Conservation (phyloP, 2,888 invertebrate genomes). For the Melieria picta region DNA sequence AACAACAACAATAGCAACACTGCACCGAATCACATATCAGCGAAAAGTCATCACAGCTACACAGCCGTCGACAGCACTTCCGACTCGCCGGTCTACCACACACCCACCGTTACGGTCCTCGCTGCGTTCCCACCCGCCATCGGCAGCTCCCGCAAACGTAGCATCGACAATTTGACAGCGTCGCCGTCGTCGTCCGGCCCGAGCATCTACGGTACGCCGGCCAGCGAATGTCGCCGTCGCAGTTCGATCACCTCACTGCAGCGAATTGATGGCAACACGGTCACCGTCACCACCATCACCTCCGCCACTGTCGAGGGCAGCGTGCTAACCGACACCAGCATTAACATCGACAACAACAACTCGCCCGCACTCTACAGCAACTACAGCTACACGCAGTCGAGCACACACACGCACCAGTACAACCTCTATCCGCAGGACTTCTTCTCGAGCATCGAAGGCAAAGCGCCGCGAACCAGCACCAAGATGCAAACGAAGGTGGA, state of each 20-base stretch:
- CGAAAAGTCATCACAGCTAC: slow-evolving; percentile 39
- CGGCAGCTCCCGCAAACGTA: slow-evolving; percentile 38
- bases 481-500: slow-evolving; percentile 64
- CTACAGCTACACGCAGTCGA: slow-evolving; percentile 26
- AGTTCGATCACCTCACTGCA: slow-evolving; percentile 46
- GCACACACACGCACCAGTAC: slow-evolving; percentile 47
- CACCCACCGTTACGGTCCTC: slow-evolving; percentile 29
- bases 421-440: slow-evolving; percentile 60
- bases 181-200: slow-evolving; percentile 37
- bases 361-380: slow-evolving; percentile 20
- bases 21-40: slow-evolving; percentile 54
- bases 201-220: slow-evolving; percentile 36
- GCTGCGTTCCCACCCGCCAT: slow-evolving; percentile 31
- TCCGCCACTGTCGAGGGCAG: slow-evolving; percentile 23
- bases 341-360: slow-evolving; percentile 15
- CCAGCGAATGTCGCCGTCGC: slow-evolving; percentile 49
- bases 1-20: slow-evolving; percentile 36
- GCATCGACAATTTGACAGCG: slow-evolving; percentile 36
- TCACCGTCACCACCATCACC: slow-evolving; percentile 22
- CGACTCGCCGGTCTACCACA: slow-evolving; percentile 28
- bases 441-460: slow-evolving; percentile 57
- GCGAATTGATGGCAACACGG: slow-evolving; percentile 21
- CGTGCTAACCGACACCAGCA: slow-evolving; percentile 15
- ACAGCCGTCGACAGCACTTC: slow-evolving; percentile 32
- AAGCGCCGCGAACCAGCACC: slow-evolving; percentile 48